phyloP scores from a whole-genome alignment of 2,797 vertebrate species.

The Pempheris klunzingeri region DNA sequence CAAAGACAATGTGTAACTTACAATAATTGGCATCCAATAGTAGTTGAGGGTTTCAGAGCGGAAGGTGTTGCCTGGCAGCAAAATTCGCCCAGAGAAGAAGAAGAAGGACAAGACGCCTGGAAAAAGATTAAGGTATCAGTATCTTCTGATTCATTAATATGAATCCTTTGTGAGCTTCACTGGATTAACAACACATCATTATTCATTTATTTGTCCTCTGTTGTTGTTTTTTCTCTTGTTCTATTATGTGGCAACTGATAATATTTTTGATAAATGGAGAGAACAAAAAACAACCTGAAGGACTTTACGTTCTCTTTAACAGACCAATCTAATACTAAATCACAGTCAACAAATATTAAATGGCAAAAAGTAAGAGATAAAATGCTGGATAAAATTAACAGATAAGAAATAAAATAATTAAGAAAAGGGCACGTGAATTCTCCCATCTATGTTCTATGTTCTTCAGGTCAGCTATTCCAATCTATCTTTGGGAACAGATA shows the following conservation, averaged over 20 bases:
- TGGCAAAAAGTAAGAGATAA: too few relatives aligned
- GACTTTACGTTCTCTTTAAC: neutral
- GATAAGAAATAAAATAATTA: too few relatives aligned
- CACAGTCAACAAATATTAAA: too few relatives aligned
- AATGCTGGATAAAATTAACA: too few relatives aligned
- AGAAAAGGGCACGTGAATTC: too few relatives aligned
- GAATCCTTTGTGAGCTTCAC: neutral
- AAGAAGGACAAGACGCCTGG: constrained; percentile 91
- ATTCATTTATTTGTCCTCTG: neutral
- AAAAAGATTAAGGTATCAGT: neutral
- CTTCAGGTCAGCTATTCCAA: too few relatives aligned
- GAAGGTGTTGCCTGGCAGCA: constrained; percentile 78
- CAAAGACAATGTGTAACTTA: constrained; percentile 65
- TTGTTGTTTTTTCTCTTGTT: neutral
- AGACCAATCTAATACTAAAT: too few relatives aligned
- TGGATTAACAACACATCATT: neutral
- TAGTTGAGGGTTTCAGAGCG: constrained; percentile 87
- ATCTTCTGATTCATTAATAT: neutral
- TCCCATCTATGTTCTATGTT: too few relatives aligned
- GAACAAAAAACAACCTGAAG: neutral
- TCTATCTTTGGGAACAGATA: too few relatives aligned
- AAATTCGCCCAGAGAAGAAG: constrained; percentile 91
- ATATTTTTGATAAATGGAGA: too few relatives aligned
- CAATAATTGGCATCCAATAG: constrained; percentile 95
- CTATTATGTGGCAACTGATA: neutral